These are phyloP conservation scores for Mesembrinibis cayennensis DNA, from an alignment of 2,113 vertebrate genomes.

Conservation along the genomic window DNA sequence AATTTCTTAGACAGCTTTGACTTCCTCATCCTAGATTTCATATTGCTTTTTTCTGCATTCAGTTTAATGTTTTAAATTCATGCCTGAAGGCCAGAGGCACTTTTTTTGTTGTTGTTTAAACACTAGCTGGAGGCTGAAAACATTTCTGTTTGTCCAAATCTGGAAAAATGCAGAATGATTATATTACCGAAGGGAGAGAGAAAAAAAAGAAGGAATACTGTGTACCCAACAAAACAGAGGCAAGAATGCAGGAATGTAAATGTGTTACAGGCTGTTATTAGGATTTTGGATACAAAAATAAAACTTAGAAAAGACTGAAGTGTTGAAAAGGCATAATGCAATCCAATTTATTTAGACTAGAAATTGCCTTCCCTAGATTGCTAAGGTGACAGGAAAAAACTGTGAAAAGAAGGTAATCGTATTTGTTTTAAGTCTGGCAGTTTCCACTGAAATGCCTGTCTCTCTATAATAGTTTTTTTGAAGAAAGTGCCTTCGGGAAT, in stretches of 20 bases:
- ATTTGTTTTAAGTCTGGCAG: constrained; percentile 20
- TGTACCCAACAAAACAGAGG: constrained; percentile 56
- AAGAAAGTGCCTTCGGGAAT: constrained; percentile 55
- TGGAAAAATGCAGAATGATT: constrained; percentile 30
- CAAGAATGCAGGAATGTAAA: constrained; percentile 66
- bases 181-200: constrained; percentile 12
- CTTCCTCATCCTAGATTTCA: constrained; percentile 7
- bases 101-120: neutral
- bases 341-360: neutral
- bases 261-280: constrained; percentile 45
- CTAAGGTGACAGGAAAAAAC: constrained; percentile 19
- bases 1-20: constrained; percentile 35
- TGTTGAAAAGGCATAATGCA: neutral
- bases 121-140: constrained; percentile 6
- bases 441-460: constrained; percentile 23
- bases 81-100: neutral
- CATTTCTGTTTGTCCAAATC: constrained; percentile 40
- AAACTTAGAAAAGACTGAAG: neutral
- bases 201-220: constrained; percentile 8
- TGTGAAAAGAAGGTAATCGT: neutral
- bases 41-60: neutral
- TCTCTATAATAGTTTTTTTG: constrained; percentile 26
- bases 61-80: neutral
- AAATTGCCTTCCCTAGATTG: neutral
- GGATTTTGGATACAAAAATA: constrained; percentile 41